phyloP scores from a whole-genome alignment of 1,140 invertebrate species.

The Arctopsyche grandis region DNA sequence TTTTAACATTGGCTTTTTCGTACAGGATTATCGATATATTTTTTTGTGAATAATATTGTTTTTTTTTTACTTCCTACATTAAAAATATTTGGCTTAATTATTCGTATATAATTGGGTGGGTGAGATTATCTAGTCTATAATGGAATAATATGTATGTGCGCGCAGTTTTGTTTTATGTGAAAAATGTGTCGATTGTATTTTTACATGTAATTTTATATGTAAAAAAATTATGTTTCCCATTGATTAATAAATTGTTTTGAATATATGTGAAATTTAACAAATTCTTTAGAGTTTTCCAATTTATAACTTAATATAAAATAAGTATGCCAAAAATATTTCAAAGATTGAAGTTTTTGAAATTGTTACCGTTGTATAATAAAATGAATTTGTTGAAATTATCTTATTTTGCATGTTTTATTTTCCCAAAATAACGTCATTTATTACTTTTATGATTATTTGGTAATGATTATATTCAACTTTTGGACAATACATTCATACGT shows the following conservation, averaged over 20 bases:
- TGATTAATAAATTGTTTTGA: too few species aligned
- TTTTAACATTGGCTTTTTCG: too few species aligned
- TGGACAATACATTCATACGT: too few species aligned
- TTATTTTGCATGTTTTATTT: too few species aligned
- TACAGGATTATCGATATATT: too few species aligned
- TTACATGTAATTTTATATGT: too few species aligned
- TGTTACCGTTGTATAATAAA: neutral
- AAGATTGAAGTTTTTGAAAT: neutral
- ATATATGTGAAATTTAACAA: neutral
- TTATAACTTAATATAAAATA: neutral
- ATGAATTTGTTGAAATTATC: too few species aligned
- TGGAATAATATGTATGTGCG: neutral
- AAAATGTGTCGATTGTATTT: neutral
- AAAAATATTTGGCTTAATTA: conserved; percentile 2
- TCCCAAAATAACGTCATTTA: too few species aligned
- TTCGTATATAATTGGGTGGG: conserved; percentile 1
- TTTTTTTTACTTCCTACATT: neutral
- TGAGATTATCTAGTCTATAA: conserved; percentile 19
- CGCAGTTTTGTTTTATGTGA: neutral
- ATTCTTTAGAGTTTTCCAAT: too few species aligned
- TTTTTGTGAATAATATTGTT: neutral
- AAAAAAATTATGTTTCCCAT: too few species aligned
- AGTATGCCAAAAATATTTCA: neutral
- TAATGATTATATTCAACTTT: too few species aligned
- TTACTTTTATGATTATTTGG: too few species aligned